Conservation (phyloP, 2,797 vertebrate species). For the Myotis pilosus region DNA sequence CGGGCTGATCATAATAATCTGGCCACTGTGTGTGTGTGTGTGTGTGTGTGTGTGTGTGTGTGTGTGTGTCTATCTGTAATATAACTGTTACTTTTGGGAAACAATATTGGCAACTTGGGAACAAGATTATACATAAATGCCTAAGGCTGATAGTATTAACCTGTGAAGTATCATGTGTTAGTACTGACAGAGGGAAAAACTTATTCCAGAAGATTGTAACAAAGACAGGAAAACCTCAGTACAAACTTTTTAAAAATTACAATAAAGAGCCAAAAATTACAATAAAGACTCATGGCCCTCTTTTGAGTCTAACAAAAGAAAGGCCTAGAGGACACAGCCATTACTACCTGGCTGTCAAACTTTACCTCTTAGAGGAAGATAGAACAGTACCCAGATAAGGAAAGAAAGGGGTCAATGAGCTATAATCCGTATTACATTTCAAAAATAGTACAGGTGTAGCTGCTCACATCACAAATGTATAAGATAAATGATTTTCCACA, state of each 20-base stretch:
- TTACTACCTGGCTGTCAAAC: neutral
- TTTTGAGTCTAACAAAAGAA: slow-evolving; percentile 19
- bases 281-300: neutral
- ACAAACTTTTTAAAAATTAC: neutral
- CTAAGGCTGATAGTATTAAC: neutral
- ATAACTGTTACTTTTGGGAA: slow-evolving; percentile 10
- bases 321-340: neutral
- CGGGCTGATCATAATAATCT: no score
- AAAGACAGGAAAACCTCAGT: neutral
- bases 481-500: neutral
- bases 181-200: neutral
- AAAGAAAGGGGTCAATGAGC: neutral
- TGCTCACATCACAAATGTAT: neutral
- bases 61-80: neutral
- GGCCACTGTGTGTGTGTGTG: no score
- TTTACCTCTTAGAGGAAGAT: neutral
- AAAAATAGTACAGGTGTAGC: neutral
- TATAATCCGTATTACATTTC: neutral
- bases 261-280: neutral
- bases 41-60: no score
- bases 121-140: neutral
- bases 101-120: neutral
- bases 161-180: neutral
- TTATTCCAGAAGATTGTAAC: neutral
- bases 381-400: neutral